Base-by-base conservation (phyloP, 2,888 invertebrate genomes). In the Molorchus minor region DNA sequence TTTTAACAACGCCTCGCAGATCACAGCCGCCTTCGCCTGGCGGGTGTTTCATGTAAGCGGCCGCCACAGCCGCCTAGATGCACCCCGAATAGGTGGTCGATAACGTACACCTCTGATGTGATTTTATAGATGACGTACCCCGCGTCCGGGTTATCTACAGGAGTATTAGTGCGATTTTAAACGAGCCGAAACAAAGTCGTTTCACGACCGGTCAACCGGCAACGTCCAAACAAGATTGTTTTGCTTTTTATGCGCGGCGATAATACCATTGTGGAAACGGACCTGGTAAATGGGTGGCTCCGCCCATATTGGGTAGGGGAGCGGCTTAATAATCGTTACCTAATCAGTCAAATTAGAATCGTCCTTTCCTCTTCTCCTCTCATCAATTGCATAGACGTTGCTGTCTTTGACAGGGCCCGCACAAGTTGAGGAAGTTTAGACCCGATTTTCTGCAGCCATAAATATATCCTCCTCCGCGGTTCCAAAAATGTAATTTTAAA, bases 91-190 rank as follows among this genome's bases (percentile, higher is more conserved):
- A 71, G 25, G n/a, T 73, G 71, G 67, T 70, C 73, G 72, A 73
- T 77, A 78, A 78, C 76, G 76, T 74, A 75, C n/a, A n/a, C n/a
- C 74, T 8, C 74, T 78, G 77, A 79, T 79, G 77, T 77, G 77
- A 79, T 79, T 79, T 79, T 71, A 79, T 78, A 79, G 77, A 74
- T 77, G 78, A 77, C 75, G 76, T 77, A 71, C 70, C 76, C 74
- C 71, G 68, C 71, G 68, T 68, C 67, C 65, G 63, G 43, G 36
- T 53, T 61, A 61, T 56, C 58, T 67, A 73, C 71, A 72, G 71
- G 63, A 69, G 71, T 70, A 75, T 75, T 74, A 74, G 71, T 71
- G 62, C 64, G 68, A 70, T 66, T 73, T 67, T 64, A 74, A 75
- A 74, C 71, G 75, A 74, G 74, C 72, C 66, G 76, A 76, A 75